Evolutionary conservation across 2,113 vertebrate genomes (phyloP).

Genomic region (Chloropsis hardwickii): DNA sequence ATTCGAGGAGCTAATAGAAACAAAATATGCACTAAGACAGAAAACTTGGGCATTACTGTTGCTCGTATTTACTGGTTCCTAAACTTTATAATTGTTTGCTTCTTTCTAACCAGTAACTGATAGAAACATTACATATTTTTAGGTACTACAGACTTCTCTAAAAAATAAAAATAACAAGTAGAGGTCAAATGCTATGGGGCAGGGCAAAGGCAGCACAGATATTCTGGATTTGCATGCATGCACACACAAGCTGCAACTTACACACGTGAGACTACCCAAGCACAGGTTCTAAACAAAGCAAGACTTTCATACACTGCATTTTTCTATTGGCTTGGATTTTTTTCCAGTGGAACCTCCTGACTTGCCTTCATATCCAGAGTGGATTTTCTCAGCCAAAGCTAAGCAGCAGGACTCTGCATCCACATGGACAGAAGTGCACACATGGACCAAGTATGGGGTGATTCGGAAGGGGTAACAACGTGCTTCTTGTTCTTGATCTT

Average conservation of each 20-base stretch:
- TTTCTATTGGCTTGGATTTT: not conserved
- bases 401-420: conserved; percentile 84
- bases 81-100: not conserved
- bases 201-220: not conserved
- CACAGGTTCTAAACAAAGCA: not conserved
- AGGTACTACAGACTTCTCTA: not conserved
- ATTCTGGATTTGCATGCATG: not conserved
- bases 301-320: not conserved
- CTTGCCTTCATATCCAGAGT: conserved; percentile 89
- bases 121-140: not conserved
- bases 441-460: conserved; percentile 80
- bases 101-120: not conserved
- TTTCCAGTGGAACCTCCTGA: not conserved
- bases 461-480: conserved; percentile 81
- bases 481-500: conserved; percentile 74
- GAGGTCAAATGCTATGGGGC: not conserved
- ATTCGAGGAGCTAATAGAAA: conserved; percentile 82
- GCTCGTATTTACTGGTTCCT: not conserved
- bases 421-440: conserved; percentile 52
- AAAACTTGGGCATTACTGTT: not conserved
- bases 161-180: not conserved
- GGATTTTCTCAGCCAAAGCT: conserved; percentile 83
- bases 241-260: not conserved
- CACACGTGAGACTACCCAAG: not conserved
- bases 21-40: not conserved